Percentiles rank a stretch among this genome's conserved stretches.
phyloP scores from a whole-genome alignment of 2,797 vertebrate genomes.

The Molothrus ater region DNA sequence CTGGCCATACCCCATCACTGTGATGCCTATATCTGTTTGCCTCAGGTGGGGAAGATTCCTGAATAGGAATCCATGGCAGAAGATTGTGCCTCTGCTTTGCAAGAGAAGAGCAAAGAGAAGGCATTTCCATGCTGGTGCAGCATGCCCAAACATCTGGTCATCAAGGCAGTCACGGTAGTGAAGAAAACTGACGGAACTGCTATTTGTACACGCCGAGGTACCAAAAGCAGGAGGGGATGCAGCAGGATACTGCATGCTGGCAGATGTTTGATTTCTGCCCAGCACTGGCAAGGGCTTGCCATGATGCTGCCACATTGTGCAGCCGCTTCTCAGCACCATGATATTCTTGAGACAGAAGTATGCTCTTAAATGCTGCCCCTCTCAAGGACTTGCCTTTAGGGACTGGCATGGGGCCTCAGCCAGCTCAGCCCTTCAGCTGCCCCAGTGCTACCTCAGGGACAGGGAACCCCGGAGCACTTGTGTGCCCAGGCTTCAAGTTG shows the following conservation, averaged over 20 bases:
- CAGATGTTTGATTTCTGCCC: not conserved
- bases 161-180: not conserved
- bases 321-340: not conserved
- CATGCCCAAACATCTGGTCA: not conserved
- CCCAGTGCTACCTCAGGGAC: not conserved
- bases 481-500: not conserved
- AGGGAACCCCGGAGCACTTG: not conserved
- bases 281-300: not conserved
- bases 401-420: not conserved
- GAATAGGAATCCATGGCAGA: not conserved
- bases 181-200: not conserved
- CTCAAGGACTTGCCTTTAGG: not conserved
- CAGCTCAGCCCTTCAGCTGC: not conserved
- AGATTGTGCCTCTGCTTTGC: not conserved
- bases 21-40: not conserved
- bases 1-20: rapidly evolving
- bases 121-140: not conserved
- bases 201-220: not conserved
- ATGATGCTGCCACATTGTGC: rapidly evolving
- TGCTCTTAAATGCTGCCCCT: not conserved
- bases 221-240: not conserved
- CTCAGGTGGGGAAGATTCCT: not conserved
- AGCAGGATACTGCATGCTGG: not conserved
- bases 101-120: not conserved
- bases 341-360: not conserved